Evolutionary conservation across 2,113 vertebrate genomes (phyloP).

Genomic region (Xiphorhynchus elegans): DNA sequence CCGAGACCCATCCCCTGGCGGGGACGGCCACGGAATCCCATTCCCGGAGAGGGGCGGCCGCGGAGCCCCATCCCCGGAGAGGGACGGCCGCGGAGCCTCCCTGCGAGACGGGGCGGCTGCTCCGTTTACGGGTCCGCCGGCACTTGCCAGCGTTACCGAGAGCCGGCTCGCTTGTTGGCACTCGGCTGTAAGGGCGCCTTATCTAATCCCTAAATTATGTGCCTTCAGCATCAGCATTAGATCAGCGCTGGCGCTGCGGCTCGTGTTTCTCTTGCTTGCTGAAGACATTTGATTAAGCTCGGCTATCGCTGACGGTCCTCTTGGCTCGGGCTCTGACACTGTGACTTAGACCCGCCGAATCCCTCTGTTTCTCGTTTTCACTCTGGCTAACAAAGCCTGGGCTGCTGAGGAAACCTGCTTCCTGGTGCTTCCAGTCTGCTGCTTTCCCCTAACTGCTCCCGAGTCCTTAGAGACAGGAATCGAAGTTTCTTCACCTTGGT

Average conservation of each 20-base stretch:
- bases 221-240: conserved; percentile 22
- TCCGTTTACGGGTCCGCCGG: not conserved
- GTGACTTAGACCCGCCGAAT: not conserved
- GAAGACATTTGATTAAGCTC: conserved; percentile 23
- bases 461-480: not conserved
- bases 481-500: not conserved
- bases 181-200: not conserved
- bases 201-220: conserved; percentile 29
- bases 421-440: not conserved
- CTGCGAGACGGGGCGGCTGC: not conserved
- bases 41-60: not conserved
- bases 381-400: not conserved
- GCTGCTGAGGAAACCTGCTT: not conserved
- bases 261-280: conserved; percentile 2
- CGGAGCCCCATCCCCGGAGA: not conserved
- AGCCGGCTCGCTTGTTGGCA: not conserved
- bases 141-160: not conserved
- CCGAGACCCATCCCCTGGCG: too few relatives aligned
- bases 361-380: not conserved
- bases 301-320: not conserved
- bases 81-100: not conserved
- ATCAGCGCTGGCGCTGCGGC: conserved; percentile 29
- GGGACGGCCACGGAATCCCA: not conserved
- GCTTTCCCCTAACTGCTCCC: not conserved
- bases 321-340: conserved; percentile 11